phyloP scores from a whole-genome alignment of 2,888 invertebrate species.

The Barypeithes pellucidus region DNA sequence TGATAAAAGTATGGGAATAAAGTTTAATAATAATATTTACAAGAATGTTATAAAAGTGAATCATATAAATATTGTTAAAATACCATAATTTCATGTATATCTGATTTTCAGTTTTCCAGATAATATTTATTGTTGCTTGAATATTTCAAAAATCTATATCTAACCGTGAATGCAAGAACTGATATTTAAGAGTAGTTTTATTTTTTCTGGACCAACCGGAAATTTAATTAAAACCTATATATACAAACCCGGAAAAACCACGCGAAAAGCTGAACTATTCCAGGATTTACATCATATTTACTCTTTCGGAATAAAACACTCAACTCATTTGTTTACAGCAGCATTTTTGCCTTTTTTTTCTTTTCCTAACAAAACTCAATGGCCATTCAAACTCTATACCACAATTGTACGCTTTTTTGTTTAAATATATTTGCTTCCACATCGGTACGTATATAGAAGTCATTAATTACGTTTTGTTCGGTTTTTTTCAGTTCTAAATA shows the following conservation, averaged over 20 bases:
- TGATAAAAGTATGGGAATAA: no score
- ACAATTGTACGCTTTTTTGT: constrained; percentile 24
- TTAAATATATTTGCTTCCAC: constrained; percentile 15
- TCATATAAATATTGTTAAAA: no score
- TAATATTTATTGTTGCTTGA: no score
- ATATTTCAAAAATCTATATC: no score
- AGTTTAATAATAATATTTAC: no score
- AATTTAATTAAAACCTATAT: neutral
- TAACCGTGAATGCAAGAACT: no score
- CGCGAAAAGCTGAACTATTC: neutral
- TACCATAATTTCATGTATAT: no score
- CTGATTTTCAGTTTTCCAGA: no score
- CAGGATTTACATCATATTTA: constrained; percentile 16
- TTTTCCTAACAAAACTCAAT: constrained; percentile 6
- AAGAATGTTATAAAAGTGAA: no score
- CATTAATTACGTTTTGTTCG: constrained; percentile 5
- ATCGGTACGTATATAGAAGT: neutral
- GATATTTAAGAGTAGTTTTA: no score
- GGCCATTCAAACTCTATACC: constrained; percentile 6
- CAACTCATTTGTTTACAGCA: constrained; percentile 15
- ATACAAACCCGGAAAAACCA: neutral
- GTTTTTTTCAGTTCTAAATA: neutral
- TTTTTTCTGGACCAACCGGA: no score
- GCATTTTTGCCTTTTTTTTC: neutral
- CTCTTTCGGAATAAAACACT: constrained; percentile 2